Base-by-base conservation (phyloP, 2,113 vertebrate species). In the Brachirus orientalis region DNA sequence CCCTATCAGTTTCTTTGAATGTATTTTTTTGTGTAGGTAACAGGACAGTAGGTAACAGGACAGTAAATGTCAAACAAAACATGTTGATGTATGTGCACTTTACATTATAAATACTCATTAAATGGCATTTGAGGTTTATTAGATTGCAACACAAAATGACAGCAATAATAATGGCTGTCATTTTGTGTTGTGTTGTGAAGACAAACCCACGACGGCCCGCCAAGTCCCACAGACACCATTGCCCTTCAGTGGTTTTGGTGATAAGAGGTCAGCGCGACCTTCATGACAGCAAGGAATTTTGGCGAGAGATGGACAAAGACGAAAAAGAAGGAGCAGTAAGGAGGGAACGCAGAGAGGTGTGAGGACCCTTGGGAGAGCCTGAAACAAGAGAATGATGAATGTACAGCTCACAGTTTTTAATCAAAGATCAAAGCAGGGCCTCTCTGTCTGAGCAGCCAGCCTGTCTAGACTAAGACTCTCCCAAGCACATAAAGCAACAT, bases 401-500 rank as follows among this genome's bases (percentile, higher is more conserved):
- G 80, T 74, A 89, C 88, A 71, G 90, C 18, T 86, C 90, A 76
- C 50, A 84, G 79, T 89, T 94, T 94, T 94, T 93, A 93, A 94
- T 92, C 85, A 93, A 90, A 72, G 89, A 94, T 95, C 92, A 94
- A 94, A 95, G 93, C 84, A 43, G 77, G 2, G 2, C 91, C 74
- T 77, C 76, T 73, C 53, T 36, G 71, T 93, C 88, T 88, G 89
- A 82, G 92, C 90, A 94, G 91, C 93, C 86, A 90, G 86, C 68
- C 86, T 88, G 92, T 94, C 92, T 95, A 95, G 90, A 94, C 92
- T 88, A 80, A 75, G 81, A 85, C 79, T 83, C 83, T 90, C 83
- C 72, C 77, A 90, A 90, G 91, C 89, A 94, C 85, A 92, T 86
- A 91, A 93, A 92, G 89, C 84, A 86, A 92, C 89, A 94, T 94